Evolutionary conservation across 2,888 invertebrate genomes (phyloP).

Genomic region (Pseudococcus viburni): DNA sequence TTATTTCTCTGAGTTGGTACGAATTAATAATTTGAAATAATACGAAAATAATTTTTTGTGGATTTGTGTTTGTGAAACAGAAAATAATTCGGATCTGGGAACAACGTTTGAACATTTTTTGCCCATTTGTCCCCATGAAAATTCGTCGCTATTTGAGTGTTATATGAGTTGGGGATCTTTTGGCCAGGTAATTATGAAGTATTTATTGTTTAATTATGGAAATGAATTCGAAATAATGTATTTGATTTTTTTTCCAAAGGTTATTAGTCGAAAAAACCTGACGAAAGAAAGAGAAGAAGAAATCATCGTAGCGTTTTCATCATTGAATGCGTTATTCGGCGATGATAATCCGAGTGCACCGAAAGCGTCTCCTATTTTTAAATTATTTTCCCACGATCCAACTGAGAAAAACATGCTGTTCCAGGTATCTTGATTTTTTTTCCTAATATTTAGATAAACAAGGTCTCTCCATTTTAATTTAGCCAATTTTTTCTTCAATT

Average conservation of each 20-base stretch:
- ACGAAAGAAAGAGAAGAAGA: constrained; percentile 77
- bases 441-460: background rate
- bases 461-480: too few species aligned
- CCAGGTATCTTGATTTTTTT: constrained; percentile 56
- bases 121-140: constrained; percentile 27
- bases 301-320: constrained; percentile 79
- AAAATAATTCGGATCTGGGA: background rate
- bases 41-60: background rate
- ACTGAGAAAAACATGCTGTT: constrained; percentile 66
- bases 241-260: constrained; percentile 71
- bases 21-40: constrained; percentile 37
- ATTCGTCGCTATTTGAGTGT: constrained; percentile 3
- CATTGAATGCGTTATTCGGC: constrained; percentile 82
- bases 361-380: constrained; percentile 57
- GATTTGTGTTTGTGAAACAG: background rate
- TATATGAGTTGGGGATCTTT: constrained; percentile 48
- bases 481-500: too few species aligned
- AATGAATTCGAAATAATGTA: background rate
- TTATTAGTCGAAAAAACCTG: constrained; percentile 77
- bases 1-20: background rate
- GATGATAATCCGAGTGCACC: constrained; percentile 4
- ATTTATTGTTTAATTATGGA: too few species aligned
- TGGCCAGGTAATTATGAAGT: constrained; percentile 53
- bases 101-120: background rate
- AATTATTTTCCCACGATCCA: constrained; percentile 67